phyloP scores from a whole-genome alignment of 2,113 vertebrate genomes.

The Corythornis cristatus region DNA sequence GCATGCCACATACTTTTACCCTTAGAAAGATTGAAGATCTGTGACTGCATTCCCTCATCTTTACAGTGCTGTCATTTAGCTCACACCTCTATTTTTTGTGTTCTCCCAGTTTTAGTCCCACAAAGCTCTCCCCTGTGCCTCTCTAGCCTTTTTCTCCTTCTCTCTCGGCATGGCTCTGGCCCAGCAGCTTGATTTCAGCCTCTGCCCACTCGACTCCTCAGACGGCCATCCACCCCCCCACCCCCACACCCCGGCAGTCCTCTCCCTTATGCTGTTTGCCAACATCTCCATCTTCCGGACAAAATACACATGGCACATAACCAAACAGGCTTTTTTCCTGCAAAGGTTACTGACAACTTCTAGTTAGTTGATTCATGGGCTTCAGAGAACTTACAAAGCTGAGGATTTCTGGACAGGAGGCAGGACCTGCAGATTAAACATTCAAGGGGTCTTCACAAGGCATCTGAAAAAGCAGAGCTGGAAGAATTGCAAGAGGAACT shows the following conservation, averaged over 20 bases:
- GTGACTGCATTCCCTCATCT: neutral
- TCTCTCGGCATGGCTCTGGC: neutral
- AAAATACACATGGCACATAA: neutral
- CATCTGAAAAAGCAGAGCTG: neutral
- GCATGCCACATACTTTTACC: neutral
- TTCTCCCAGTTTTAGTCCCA: neutral
- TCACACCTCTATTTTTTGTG: neutral
- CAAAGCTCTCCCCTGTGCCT: neutral
- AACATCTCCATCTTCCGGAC: slow-evolving; percentile 56
- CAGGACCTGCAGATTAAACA: neutral
- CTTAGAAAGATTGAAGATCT: neutral
- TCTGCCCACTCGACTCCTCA: rapidly evolving
- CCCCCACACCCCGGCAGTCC: too few species aligned
- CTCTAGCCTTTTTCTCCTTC: neutral
- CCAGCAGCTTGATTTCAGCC: rapidly evolving
- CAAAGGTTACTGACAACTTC: rapidly evolving
- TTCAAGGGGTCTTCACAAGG: too few species aligned
- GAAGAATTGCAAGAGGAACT: too few species aligned
- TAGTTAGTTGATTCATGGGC: neutral
- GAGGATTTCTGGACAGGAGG: neutral
- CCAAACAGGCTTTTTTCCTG: rapidly evolving
- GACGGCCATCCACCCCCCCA: rapidly evolving
- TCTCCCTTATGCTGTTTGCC: neutral
- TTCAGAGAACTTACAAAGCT: neutral
- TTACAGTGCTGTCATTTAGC: neutral